These are phyloP conservation scores for Trypoxylus dichotomus DNA, from an alignment of 1,140 invertebrate species.

Conservation along the genomic window DNA sequence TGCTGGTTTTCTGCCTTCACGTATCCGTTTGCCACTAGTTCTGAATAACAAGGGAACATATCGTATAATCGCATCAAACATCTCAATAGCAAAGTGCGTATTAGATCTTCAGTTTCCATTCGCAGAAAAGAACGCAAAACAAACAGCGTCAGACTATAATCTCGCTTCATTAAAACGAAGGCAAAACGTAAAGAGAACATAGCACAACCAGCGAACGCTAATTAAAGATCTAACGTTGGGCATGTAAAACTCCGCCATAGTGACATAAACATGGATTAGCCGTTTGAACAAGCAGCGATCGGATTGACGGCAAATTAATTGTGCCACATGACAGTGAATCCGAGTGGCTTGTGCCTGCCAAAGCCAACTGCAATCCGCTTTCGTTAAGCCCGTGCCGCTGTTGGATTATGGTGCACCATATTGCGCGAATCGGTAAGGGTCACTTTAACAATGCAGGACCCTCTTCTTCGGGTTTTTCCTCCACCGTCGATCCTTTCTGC, in stretches of 20 bases:
- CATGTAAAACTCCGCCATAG: conserved; percentile 36
- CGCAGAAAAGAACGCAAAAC: background rate
- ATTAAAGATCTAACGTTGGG: conserved; percentile 36
- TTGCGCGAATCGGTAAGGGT: conserved; percentile 32
- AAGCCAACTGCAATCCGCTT: conserved; percentile 42
- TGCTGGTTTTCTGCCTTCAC: too few species aligned
- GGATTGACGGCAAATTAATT: conserved; percentile 52
- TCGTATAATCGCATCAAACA: background rate
- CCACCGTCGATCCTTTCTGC: background rate
- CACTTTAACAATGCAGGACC: conserved; percentile 21
- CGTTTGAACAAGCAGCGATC: conserved; percentile 44
- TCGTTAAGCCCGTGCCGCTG: conserved; percentile 45
- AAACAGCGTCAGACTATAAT: background rate
- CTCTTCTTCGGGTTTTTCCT: background rate
- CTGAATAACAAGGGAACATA: background rate
- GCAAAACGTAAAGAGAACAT: background rate
- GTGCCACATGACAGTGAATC: conserved; percentile 47
- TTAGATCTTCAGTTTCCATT: background rate
- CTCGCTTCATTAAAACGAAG: conserved; percentile 6
- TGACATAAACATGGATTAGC: conserved; percentile 49
- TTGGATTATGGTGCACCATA: conserved; percentile 39
- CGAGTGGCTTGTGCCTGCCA: conserved; percentile 31
- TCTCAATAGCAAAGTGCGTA: background rate
- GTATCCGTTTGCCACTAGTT: too few species aligned
- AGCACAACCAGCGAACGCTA: conserved; percentile 29